A percentile compares a stretch with the other conserved stretches of the same genome.
These are phyloP conservation scores for Proales similis DNA, from an alignment of 1,140 invertebrate species.

Conservation along the genomic window DNA sequence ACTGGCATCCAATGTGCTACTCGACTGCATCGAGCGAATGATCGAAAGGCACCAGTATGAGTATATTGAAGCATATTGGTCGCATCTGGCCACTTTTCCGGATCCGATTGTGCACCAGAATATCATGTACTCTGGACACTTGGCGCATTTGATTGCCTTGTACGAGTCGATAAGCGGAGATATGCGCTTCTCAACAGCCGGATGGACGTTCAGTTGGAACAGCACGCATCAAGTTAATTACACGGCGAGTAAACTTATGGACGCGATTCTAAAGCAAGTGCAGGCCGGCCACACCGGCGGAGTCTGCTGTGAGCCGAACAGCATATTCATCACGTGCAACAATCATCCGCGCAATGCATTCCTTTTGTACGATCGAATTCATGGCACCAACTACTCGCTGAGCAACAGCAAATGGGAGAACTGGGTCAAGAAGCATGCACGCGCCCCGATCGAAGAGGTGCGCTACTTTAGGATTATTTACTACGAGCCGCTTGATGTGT, in stretches of 20 bases:
- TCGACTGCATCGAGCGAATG: not conserved
- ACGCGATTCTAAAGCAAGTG: not conserved
- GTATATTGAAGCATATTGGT: slow-evolving; percentile 1
- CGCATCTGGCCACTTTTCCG: not conserved
- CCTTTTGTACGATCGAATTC: not conserved
- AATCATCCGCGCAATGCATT: not conserved
- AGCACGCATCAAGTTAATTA: not conserved
- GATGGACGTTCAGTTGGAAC: not conserved
- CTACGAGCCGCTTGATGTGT: not conserved
- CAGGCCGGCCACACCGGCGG: not conserved
- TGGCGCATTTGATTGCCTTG: not conserved
- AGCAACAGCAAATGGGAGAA: not conserved
- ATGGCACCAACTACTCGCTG: not conserved
- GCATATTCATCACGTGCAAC: not conserved
- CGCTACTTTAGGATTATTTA: not conserved
- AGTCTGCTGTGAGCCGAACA: not conserved
- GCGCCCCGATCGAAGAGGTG: not conserved
- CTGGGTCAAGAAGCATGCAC: not conserved
- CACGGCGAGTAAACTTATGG: not conserved
- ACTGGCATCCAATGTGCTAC: not conserved
- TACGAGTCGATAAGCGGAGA: not conserved
- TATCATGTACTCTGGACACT: not conserved
- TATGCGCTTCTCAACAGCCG: not conserved
- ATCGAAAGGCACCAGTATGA: not conserved
- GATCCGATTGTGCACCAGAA: not conserved